phyloP scores from a whole-genome alignment of 2,888 invertebrate species.

The Dastarcus helophoroides region DNA sequence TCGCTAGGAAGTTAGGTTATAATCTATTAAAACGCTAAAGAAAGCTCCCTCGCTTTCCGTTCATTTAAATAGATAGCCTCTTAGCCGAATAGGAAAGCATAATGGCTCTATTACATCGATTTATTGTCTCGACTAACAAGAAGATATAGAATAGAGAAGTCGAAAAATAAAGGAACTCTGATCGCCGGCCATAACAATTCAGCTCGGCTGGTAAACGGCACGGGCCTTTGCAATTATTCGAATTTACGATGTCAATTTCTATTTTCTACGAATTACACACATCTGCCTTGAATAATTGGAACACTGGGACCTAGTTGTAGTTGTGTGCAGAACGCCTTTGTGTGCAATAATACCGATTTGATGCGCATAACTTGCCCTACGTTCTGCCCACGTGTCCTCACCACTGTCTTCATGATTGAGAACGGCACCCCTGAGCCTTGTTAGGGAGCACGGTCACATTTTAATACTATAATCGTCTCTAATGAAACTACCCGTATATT shows the following conservation, averaged over 20 bases:
- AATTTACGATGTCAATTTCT: constrained; percentile 22
- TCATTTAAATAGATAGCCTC: too few relatives aligned
- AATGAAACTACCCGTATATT: too few relatives aligned
- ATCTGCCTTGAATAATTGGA: constrained; percentile 26
- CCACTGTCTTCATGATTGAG: background rate
- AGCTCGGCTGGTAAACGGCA: constrained; percentile 16
- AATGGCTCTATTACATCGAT: background rate
- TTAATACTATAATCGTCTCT: too few relatives aligned
- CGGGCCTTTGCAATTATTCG: constrained; percentile 20
- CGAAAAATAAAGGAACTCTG: background rate
- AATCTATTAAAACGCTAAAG: too few relatives aligned
- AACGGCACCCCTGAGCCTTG: too few relatives aligned
- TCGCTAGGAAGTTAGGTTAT: too few relatives aligned
- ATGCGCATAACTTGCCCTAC: constrained; percentile 18
- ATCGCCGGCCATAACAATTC: constrained; percentile 11
- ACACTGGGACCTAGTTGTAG: constrained; percentile 9
- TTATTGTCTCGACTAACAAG: background rate
- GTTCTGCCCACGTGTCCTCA: constrained; percentile 9
- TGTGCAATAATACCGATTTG: constrained; percentile 27
- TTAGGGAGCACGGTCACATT: too few relatives aligned
- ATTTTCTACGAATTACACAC: constrained; percentile 21
- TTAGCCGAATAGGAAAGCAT: constrained; percentile 1
- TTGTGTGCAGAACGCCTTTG: constrained; percentile 25
- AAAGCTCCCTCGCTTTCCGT: too few relatives aligned
- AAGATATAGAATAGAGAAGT: background rate